Evolutionary conservation across 2,888 invertebrate species (phyloP), one percentile per base, ranked within the genome.

Genomic region (Sphaerophoria rueppellii): DNA sequence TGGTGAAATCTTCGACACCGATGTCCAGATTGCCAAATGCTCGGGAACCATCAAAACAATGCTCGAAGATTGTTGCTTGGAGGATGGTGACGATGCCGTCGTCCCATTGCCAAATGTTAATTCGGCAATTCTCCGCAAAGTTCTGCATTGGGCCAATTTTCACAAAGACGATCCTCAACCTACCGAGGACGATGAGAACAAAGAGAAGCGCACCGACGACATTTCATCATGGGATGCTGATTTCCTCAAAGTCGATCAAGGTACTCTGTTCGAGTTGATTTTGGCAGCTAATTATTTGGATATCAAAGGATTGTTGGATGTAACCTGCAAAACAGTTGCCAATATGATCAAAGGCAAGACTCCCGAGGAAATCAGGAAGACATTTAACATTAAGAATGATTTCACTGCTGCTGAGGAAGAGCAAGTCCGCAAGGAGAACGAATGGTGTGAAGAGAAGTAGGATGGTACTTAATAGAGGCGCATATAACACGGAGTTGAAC

Each of bases 171-270:
- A 99, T 91, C 98, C 98, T 34, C 97, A 98, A 75, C 95, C 97
- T 89, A 96, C 98, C 7, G 98, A 98, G 92, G 99, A 99, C 89
- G 98, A 99, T 90, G 99, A 99, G 91, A 98, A 97, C 91, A 98
- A 98, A 91, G 98, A 98, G 90, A 99, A 99, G 90, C 93, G 99
- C n/a, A 99, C 99, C 0, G 99, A 99, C 91, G 99, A 99, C 90
- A 99, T 99, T 88, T 97, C 97, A 34, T 98, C 98, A 0, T 99
- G 99, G 99, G 99, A 99, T 93, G 98, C 98, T 0, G 99, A 99
- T 91, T 99, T 99, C 90, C 93, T 99, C 7, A 99, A 99, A 94
- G 99, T 99, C 43, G 98, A 99, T 91, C 98, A 99, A 91, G 98
- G 98, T 80, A 99, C 98, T 0, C 93, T 99, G 12, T 99, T 98